Base-by-base conservation (phyloP, 2,797 vertebrate genomes). In the Clarias fuscus region DNA sequence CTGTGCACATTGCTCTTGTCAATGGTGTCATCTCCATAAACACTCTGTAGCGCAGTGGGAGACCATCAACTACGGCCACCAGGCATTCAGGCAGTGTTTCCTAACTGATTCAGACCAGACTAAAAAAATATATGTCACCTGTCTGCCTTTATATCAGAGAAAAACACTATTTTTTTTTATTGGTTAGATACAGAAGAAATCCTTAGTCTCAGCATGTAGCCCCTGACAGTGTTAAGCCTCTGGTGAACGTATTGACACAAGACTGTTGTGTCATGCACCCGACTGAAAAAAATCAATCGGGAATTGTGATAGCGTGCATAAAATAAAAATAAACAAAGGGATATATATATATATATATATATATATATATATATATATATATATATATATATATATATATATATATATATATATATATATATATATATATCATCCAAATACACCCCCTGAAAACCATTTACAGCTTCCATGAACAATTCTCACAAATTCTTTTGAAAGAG, bases 371-470 rank as follows among this genome's bases (percentile, higher is more conserved):
- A 43, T 48, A 24, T 15, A 24, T 80, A 43, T 48, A 24, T 15
- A 24, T 80, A 43, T 48, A 24, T 15, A 24, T 80, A 43, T 81
- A 81, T 18, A 64, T 20, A 43, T 81, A 81, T 18, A 64, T 20
- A 43, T 81, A 81, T 18, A 64, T 20, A 43, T 81, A 81, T 18
- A 64, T 20, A 43, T 81, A 81, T 18, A 64, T 20, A n/a, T n/a
- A 24, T 14, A 80, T n/a, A 43, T 48, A 24, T 15, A 24, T 80
- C 14, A 65, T 27, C 22, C 61, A 15, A 8, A 64, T 81, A 65
- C 61, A 48, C 62, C 22, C 30, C 20, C 3, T 62, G 15, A 79
- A 37, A 37, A 11, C 8, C 2, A 79, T 62, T 5, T 80, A 80
- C 59, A 80, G 59, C 30, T 64, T 43, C 33, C 5, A 64, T 43